These are phyloP conservation scores for Stomorhina lunata DNA, from an alignment of 2,888 invertebrate species.

Conservation along the genomic window DNA sequence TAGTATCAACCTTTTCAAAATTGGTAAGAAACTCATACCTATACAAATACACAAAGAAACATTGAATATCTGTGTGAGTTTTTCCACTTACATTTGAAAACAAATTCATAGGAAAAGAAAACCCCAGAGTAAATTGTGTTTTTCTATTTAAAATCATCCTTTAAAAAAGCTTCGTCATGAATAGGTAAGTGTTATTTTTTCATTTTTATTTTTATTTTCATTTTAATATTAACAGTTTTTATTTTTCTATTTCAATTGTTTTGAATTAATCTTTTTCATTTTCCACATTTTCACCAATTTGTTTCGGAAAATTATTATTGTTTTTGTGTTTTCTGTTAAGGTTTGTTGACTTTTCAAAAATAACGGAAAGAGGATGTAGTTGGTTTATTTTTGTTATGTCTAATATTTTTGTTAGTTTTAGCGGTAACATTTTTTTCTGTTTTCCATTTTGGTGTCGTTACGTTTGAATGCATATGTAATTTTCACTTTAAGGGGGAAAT, in stretches of 20 bases:
- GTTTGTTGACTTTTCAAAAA: slow-evolving; percentile 58
- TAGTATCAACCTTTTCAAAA: not conserved
- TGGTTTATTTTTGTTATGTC: not conserved
- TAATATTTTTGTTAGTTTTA: not conserved
- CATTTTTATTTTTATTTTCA: not conserved
- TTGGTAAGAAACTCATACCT: too few relatives aligned
- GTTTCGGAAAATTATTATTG: slow-evolving; percentile 47
- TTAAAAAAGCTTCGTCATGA: slow-evolving; percentile 45
- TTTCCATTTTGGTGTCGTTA: slow-evolving; percentile 1
- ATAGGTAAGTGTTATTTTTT: slow-evolving; percentile 52
- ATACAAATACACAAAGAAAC: too few relatives aligned
- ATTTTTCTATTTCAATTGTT: slow-evolving; percentile 28
- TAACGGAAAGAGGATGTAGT: slow-evolving; percentile 48
- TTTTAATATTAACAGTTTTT: too few relatives aligned
- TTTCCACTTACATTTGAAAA: not conserved
- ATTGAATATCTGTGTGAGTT: not conserved
- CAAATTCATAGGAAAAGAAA: not conserved
- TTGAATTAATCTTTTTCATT: slow-evolving; percentile 37
- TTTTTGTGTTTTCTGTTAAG: slow-evolving; percentile 23
- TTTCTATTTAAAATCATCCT: not conserved
- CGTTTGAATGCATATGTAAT: not conserved
- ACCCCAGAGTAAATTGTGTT: too few relatives aligned
- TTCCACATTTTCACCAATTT: slow-evolving; percentile 59
- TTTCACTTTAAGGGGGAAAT: too few relatives aligned
- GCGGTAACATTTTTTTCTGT: slow-evolving; percentile 1